phyloP scores from a whole-genome alignment of 2,888 invertebrate genomes.

The Stenodera caucasica region DNA sequence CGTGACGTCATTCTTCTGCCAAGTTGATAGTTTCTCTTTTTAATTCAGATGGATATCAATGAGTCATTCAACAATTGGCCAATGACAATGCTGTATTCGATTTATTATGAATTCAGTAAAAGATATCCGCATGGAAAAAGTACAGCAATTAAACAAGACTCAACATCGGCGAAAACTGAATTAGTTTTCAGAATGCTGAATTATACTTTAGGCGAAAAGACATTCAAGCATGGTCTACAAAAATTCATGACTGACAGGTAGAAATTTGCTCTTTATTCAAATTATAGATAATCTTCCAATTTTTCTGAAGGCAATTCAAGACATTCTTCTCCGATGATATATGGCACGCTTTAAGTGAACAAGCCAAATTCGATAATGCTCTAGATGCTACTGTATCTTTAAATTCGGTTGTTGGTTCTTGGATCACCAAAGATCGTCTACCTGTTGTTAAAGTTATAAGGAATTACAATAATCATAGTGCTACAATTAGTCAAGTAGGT shows the following conservation, averaged over 20 bases:
- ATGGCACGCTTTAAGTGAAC: constrained; percentile 72
- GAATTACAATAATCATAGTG: constrained; percentile 66
- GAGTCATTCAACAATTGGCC: constrained; percentile 82
- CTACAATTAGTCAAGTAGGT: constrained; percentile 66
- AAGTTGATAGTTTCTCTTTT: too few species aligned
- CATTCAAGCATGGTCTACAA: constrained; percentile 73
- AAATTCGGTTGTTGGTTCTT: constrained; percentile 74
- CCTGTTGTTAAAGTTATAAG: constrained; percentile 74
- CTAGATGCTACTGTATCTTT: constrained; percentile 63
- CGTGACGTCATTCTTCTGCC: too few species aligned
- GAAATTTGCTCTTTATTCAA: constrained; percentile 10
- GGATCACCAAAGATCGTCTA: constrained; percentile 80
- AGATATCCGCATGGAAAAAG: constrained; percentile 76
- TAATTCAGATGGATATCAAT: constrained; percentile 65
- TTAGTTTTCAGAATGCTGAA: constrained; percentile 88
- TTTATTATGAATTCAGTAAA: constrained; percentile 80
- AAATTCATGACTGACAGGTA: constrained; percentile 68
- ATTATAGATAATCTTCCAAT: constrained; percentile 7
- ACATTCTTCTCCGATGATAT: constrained; percentile 80
- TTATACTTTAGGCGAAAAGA: constrained; percentile 75
- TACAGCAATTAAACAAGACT: constrained; percentile 74
- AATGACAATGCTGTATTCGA: constrained; percentile 74
- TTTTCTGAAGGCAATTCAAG: constrained; percentile 62
- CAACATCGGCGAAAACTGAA: constrained; percentile 74
- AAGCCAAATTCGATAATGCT: constrained; percentile 64